Base-by-base conservation (phyloP, 2,888 invertebrate species). In the Drosophila mimetica region DNA sequence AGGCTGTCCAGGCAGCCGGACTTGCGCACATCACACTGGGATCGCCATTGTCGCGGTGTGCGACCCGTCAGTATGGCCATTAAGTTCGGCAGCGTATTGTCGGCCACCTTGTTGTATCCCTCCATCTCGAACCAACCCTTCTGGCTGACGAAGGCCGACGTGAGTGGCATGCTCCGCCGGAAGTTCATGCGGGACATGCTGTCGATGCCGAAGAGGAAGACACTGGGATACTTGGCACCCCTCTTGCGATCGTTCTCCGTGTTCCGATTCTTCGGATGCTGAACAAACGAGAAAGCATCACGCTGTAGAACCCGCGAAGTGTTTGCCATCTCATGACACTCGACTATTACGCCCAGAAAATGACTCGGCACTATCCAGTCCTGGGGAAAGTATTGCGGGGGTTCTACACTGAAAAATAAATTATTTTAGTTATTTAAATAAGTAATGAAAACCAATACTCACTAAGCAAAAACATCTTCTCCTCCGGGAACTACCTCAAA, bases 211-310 rank as follows among this genome's bases (percentile, higher is more conserved):
- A 30, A 30, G 30, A 30, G 30, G 4, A 30, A 30, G 11, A 30
- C 30, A 30, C 30, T 30, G 30, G 30, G 30, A 30, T 67, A 51
- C 9, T 39, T 14, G 50, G 51, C n/a, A 0, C 47, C 51, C 1
- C 48, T 37, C 1, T n/a, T 1, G 0, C 39, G 20, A 4, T 69
- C 67, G 6, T 20, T 14, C 1, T 4, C 2, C 4, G 53, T 50
- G 1, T 18, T 18, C 0, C 47, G 46, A 2, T 14, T n/a, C 20
- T 4, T 66, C 16, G 36, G 51, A 0, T 8, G 53, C 39, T 93
- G 91, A 81, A 94, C 89, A 39, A 94, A 91, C 2, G 93, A 89
- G 78, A 94, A 94, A 0, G 93, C 93, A 81, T 92, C 88, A 32
- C 82, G 67, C 53, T 92, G 88, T 25, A 89, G 51, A 70, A 78